These are phyloP conservation scores for Esox niger DNA, from an alignment of 2,113 vertebrate species.

Conservation along the genomic window DNA sequence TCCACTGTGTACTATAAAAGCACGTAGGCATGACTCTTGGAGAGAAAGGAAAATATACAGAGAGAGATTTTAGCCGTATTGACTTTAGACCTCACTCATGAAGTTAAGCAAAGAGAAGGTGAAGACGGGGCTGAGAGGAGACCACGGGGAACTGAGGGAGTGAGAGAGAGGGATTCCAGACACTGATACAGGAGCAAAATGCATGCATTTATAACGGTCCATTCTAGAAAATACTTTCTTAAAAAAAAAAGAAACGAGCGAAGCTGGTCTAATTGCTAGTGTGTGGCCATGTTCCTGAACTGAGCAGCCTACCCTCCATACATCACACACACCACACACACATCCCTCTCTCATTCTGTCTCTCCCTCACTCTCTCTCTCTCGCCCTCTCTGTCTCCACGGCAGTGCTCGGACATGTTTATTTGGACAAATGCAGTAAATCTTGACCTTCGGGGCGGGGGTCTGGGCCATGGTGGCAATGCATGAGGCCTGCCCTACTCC, in stretches of 20 bases:
- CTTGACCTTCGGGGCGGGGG: conserved; percentile 57
- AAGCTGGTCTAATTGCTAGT: conserved; percentile 27
- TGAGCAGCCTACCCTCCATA: background rate
- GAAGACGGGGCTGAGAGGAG: conserved; percentile 29
- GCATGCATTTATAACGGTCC: conserved; percentile 19
- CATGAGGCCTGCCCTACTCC: conserved; percentile 75
- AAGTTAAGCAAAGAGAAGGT: conserved; percentile 36
- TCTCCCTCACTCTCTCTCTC: no score
- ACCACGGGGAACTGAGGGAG: background rate
- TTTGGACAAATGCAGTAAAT: conserved; percentile 84
- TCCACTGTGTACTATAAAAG: conserved; percentile 45
- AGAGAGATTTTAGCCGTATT: conserved; percentile 56
- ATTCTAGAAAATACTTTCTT: conserved; percentile 31
- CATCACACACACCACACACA: conserved; percentile 22
- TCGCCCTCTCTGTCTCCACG: background rate
- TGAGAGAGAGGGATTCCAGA: background rate
- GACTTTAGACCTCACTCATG: conserved; percentile 53
- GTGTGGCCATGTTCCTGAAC: conserved; percentile 8
- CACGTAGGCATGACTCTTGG: conserved; percentile 61
- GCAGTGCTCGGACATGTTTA: conserved; percentile 71
- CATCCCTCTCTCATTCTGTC: no score
- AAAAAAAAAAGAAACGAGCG: conserved; percentile 22
- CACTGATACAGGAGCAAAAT: conserved; percentile 1
- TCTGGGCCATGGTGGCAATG: conserved; percentile 64
- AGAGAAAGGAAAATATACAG: conserved; percentile 57